These are phyloP conservation scores for Agonum fuliginosum DNA, from an alignment of 2,888 invertebrate genomes.

Conservation along the genomic window DNA sequence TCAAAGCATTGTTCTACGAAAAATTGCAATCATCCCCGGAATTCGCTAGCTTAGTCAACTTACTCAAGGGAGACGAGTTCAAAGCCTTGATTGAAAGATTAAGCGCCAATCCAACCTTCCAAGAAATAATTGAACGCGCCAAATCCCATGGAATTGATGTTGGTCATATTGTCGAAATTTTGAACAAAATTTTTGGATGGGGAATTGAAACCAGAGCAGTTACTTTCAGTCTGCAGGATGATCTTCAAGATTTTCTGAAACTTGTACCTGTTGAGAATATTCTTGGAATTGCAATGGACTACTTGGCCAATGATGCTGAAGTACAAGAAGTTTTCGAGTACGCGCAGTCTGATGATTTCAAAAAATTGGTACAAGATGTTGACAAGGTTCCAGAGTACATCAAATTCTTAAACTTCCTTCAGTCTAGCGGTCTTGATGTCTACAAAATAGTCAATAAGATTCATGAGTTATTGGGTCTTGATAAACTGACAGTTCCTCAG, in stretches of 20 bases:
- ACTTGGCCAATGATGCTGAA: slow-evolving; percentile 64
- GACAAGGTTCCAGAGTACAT: slow-evolving; percentile 60
- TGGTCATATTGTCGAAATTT: slow-evolving; percentile 27
- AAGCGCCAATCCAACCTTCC: slow-evolving; percentile 58
- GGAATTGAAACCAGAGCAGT: no score
- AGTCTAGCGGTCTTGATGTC: slow-evolving; percentile 66
- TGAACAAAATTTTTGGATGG: slow-evolving; percentile 54
- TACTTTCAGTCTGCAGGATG: slow-evolving; percentile 55
- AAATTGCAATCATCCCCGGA: slow-evolving; percentile 66
- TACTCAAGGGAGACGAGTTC: slow-evolving; percentile 64
- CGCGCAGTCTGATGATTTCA: slow-evolving; percentile 65
- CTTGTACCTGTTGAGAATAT: slow-evolving; percentile 65
- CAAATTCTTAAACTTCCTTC: slow-evolving; percentile 65
- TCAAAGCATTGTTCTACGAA: slow-evolving; percentile 65
- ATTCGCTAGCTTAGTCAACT: slow-evolving; percentile 64
- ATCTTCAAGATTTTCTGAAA: slow-evolving; percentile 63
- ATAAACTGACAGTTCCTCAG: slow-evolving; percentile 9
- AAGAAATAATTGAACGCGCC: slow-evolving; percentile 34
- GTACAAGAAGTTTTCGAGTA: slow-evolving; percentile 63
- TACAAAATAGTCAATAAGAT: slow-evolving; percentile 64
- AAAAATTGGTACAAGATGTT: slow-evolving; percentile 62
- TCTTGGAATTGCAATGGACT: slow-evolving; percentile 62
- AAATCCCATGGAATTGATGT: slow-evolving; percentile 40
- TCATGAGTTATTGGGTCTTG: slow-evolving; percentile 65
- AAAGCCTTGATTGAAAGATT: slow-evolving; percentile 63